phyloP scores from a whole-genome alignment of 2,888 invertebrate genomes.

The Drosophila emarginata region DNA sequence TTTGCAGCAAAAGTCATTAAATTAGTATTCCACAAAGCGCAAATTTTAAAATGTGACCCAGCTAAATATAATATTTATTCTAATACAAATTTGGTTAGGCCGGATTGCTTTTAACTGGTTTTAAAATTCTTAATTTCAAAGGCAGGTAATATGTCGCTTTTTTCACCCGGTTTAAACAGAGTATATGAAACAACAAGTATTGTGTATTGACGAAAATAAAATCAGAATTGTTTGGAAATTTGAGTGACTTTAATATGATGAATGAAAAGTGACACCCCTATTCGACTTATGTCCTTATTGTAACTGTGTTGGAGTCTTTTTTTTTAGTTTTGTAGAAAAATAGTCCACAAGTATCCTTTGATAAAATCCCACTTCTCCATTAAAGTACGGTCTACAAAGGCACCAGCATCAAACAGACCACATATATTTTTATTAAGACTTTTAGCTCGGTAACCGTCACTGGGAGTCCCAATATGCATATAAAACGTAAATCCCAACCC shows the following conservation, averaged over 20 bases:
- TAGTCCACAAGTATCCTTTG: constrained; percentile 2
- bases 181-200: too few species aligned
- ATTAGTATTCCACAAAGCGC: constrained; percentile 30
- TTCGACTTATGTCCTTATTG: too few species aligned
- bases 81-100: too few species aligned
- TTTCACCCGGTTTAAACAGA: too few species aligned
- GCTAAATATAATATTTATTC: too few species aligned
- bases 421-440: constrained; percentile 75
- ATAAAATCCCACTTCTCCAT: not conserved
- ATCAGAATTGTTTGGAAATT: too few species aligned
- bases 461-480: constrained; percentile 70
- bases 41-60: not conserved
- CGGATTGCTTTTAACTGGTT: too few species aligned
- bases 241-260: too few species aligned
- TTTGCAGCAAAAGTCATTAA: constrained; percentile 41
- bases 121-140: too few species aligned
- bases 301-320: not conserved
- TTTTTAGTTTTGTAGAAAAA: not conserved
- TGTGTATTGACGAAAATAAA: too few species aligned
- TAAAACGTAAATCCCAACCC: constrained; percentile 38
- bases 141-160: too few species aligned
- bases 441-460: constrained; percentile 53
- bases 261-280: too few species aligned
- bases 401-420: constrained; percentile 66
- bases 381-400: constrained; percentile 13